Conservation (phyloP, 2,888 invertebrate species). For the Dasysyrphus tricinctus region DNA sequence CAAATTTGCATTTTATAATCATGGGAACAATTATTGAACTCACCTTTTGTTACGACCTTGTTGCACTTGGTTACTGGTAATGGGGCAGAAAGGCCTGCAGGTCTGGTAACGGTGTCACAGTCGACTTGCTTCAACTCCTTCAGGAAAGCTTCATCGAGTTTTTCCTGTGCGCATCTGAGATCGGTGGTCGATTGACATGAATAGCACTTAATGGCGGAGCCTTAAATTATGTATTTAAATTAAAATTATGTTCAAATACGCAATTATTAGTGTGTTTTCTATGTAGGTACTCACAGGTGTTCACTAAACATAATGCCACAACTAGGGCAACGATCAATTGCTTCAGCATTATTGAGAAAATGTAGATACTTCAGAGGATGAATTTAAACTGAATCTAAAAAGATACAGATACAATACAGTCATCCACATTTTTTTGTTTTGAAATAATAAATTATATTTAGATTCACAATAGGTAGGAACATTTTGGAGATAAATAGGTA, state of each 20-base stretch:
- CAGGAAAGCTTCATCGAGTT: constrained; percentile 76
- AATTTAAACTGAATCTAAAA: constrained; percentile 53
- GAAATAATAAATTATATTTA: background rate
- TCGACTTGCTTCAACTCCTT: constrained; percentile 79
- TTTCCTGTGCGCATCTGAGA: constrained; percentile 79
- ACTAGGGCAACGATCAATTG: constrained; percentile 79
- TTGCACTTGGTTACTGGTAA: constrained; percentile 82
- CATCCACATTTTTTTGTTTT: background rate
- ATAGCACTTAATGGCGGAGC: constrained; percentile 81
- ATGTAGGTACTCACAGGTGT: constrained; percentile 79
- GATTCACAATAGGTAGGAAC: background rate
- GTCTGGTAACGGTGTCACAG: constrained; percentile 78
- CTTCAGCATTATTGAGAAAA: constrained; percentile 78
- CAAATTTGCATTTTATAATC: background rate
- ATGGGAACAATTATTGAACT: constrained; percentile 23
- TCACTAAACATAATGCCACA: constrained; percentile 79
- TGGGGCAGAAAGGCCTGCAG: constrained; percentile 78
- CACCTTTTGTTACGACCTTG: constrained; percentile 80
- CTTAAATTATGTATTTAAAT: constrained; percentile 69
- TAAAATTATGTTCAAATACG: background rate
- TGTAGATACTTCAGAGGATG: constrained; percentile 1
- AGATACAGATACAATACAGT: background rate
- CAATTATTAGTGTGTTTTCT: background rate
- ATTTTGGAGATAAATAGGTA: constrained; percentile 11
- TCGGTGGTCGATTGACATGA: constrained; percentile 81